phyloP scores from a whole-genome alignment of 1,140 invertebrate genomes.

The Brachionus calyciflorus region DNA sequence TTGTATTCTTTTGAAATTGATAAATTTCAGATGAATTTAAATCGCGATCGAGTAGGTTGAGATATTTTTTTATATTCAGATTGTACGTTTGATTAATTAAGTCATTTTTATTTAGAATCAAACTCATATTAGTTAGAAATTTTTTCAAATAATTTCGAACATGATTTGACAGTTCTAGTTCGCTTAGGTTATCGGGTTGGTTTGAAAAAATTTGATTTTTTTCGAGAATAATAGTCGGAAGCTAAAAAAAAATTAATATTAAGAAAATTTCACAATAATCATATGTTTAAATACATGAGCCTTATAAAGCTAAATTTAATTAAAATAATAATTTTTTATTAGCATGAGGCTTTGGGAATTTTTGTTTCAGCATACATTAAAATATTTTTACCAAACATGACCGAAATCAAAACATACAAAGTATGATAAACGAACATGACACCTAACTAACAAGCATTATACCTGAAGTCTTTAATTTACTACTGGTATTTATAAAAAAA shows the following conservation, averaged over 20 bases:
- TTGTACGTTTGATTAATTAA: background rate
- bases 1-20: background rate
- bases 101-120: background rate
- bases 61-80: background rate
- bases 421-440: no score
- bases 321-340: no score
- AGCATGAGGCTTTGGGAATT: no score
- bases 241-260: background rate
- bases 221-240: background rate
- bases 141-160: constrained; percentile 1
- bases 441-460: no score
- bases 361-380: no score
- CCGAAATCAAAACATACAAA: no score
- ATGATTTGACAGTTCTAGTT: background rate
- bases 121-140: background rate
- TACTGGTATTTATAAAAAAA: no score
- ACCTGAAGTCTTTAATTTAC: no score
- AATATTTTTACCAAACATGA: no score
- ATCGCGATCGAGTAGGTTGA: background rate
- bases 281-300: no score
- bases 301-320: no score
- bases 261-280: no score
- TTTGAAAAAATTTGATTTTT: background rate
- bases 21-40: background rate
- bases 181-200: background rate